Percentiles rank a stretch among this genome's conserved stretches.
Conservation (phyloP, 2,888 invertebrate genomes). For the Cephonodes hylas region DNA sequence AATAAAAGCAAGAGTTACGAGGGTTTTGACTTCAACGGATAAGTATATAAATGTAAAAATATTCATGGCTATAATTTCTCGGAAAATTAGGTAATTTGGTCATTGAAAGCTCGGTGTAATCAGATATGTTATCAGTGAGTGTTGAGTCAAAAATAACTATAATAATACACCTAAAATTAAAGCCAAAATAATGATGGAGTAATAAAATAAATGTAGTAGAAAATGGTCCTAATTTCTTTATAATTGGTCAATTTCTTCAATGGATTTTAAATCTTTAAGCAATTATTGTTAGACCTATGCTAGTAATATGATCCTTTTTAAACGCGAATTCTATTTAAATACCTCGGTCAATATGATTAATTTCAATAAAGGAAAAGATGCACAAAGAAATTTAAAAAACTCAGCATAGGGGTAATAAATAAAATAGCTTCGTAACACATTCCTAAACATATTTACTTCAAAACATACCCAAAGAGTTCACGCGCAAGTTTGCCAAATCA, state of each 20-base stretch:
- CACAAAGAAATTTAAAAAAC: conserved; percentile 3
- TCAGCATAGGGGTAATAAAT: not conserved
- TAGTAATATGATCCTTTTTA: too few relatives aligned
- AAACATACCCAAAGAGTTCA: conserved; percentile 56
- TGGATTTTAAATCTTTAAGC: too few relatives aligned
- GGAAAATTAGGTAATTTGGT: not conserved
- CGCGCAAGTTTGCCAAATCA: conserved; percentile 71
- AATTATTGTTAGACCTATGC: too few relatives aligned
- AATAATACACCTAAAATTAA: not conserved
- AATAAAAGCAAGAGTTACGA: not conserved
- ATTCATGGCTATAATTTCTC: not conserved
- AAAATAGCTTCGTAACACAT: conserved; percentile 22
- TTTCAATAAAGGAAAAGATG: not conserved
- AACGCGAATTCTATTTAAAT: too few relatives aligned
- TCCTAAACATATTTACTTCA: conserved; percentile 35
- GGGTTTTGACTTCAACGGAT: not conserved
- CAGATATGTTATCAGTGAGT: not conserved
- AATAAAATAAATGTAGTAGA: too few relatives aligned
- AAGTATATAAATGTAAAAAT: not conserved
- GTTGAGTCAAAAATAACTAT: too few relatives aligned
- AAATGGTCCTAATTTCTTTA: too few relatives aligned
- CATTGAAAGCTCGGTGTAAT: not conserved
- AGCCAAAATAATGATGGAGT: not conserved
- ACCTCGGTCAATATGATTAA: too few relatives aligned
- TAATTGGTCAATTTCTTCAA: too few relatives aligned